Conservation (phyloP, 2,113 vertebrate genomes). For the Oncorhynchus nerka region DNA sequence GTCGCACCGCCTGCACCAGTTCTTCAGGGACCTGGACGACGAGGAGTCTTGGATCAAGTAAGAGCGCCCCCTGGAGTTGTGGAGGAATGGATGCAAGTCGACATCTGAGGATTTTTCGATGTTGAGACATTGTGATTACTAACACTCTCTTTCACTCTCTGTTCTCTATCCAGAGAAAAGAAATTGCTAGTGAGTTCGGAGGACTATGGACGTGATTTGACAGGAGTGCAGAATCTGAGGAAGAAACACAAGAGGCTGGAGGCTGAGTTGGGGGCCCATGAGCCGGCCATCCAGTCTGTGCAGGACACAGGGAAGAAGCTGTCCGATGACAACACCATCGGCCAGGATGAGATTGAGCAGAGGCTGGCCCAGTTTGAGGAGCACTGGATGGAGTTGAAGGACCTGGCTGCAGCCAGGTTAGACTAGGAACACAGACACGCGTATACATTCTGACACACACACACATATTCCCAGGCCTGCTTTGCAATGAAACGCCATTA, state of each 20-base stretch:
- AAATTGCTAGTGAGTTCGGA: slow-evolving; percentile 96
- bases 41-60: slow-evolving; percentile 99
- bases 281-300: slow-evolving; percentile 95
- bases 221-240: slow-evolving; percentile 96
- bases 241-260: slow-evolving; percentile 98
- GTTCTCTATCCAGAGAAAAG: slow-evolving; percentile 82
- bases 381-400: slow-evolving; percentile 95
- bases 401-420: slow-evolving; percentile 89
- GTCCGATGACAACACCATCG: slow-evolving; percentile 95
- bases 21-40: slow-evolving; percentile 97
- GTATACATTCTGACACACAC: not conserved
- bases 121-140: not conserved
- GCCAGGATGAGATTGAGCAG: slow-evolving; percentile 97
- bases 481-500: not conserved
- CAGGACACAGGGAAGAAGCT: slow-evolving; percentile 94
- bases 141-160: not conserved
- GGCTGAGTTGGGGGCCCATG: slow-evolving; percentile 92
- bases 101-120: no score
- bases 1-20: slow-evolving; percentile 96
- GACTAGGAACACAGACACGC: not conserved
- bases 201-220: slow-evolving; percentile 96
- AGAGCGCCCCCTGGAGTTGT: slow-evolving; percentile 25
- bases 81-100: not conserved
- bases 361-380: slow-evolving; percentile 93
- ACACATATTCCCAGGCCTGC: not conserved